phyloP scores from a whole-genome alignment of 2,888 invertebrate species.

The Pterostichus niger region DNA sequence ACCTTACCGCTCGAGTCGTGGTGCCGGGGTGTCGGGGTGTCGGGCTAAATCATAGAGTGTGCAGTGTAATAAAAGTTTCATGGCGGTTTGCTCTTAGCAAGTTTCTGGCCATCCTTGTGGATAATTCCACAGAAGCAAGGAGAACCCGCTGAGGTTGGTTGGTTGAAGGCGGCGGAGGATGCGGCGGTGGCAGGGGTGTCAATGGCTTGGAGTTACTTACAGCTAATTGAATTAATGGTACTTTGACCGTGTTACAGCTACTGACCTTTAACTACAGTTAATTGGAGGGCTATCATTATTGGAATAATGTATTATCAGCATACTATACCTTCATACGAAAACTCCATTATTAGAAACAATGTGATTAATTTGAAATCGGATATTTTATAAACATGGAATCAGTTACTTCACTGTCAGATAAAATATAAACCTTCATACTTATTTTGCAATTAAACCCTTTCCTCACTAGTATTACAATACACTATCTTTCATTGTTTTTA shows the following conservation, averaged over 20 bases:
- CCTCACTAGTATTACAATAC: too few species aligned
- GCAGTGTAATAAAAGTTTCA: constrained; percentile 50
- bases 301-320: background rate
- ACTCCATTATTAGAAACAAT: too few species aligned
- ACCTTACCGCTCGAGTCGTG: background rate
- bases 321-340: too few species aligned
- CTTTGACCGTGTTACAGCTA: background rate
- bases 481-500: too few species aligned
- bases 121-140: background rate
- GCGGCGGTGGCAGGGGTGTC: background rate
- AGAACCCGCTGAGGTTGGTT: background rate
- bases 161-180: background rate
- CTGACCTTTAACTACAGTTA: constrained; percentile 6
- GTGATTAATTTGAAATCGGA: too few species aligned
- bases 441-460: too few species aligned
- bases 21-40: background rate
- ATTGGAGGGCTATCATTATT: background rate
- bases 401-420: too few species aligned
- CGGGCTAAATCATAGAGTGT: constrained; percentile 39
- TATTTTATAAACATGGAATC: too few species aligned
- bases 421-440: too few species aligned
- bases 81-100: constrained; percentile 48
- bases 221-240: constrained; percentile 19
- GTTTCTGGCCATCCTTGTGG: background rate
- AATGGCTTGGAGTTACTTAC: background rate